Conservation (phyloP, 2,888 invertebrate species). For the Tenodera sinensis region DNA sequence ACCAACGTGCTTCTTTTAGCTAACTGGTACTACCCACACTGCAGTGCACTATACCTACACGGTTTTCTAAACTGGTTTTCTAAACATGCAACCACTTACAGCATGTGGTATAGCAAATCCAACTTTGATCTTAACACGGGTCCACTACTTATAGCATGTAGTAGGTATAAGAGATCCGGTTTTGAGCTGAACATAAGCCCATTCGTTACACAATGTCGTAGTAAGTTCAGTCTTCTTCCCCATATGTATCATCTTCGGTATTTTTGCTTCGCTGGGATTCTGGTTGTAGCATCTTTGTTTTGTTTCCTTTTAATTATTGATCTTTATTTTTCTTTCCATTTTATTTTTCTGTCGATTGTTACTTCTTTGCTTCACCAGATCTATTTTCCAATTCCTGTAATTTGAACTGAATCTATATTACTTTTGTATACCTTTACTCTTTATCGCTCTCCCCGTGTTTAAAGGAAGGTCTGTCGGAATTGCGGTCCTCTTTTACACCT, state of each 20-base stretch:
- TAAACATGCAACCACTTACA: too few relatives aligned
- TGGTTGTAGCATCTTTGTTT: not conserved
- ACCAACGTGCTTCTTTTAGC: too few relatives aligned
- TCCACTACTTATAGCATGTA: conserved; percentile 10
- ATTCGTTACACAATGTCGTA: too few relatives aligned
- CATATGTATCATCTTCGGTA: conserved; percentile 5
- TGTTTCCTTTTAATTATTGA: not conserved
- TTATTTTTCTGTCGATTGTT: not conserved
- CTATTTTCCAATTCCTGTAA: not conserved
- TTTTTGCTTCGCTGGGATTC: not conserved
- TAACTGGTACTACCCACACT: too few relatives aligned
- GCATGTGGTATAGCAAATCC: too few relatives aligned
- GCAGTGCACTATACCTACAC: too few relatives aligned
- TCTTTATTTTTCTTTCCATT: too few relatives aligned
- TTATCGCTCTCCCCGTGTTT: not conserved
- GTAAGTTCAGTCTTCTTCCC: too few relatives aligned
- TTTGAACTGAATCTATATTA: too few relatives aligned
- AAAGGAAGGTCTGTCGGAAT: not conserved
- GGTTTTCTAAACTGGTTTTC: too few relatives aligned
- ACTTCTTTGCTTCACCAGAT: not conserved
- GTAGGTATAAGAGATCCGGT: conserved; percentile 22
- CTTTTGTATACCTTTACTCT: not conserved
- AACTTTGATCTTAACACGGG: too few relatives aligned
- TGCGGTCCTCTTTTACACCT: not conserved
- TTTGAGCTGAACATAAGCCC: conserved; percentile 19